Conservation (phyloP, 2,797 vertebrate species). For the Oceanodroma leucorhoa region DNA sequence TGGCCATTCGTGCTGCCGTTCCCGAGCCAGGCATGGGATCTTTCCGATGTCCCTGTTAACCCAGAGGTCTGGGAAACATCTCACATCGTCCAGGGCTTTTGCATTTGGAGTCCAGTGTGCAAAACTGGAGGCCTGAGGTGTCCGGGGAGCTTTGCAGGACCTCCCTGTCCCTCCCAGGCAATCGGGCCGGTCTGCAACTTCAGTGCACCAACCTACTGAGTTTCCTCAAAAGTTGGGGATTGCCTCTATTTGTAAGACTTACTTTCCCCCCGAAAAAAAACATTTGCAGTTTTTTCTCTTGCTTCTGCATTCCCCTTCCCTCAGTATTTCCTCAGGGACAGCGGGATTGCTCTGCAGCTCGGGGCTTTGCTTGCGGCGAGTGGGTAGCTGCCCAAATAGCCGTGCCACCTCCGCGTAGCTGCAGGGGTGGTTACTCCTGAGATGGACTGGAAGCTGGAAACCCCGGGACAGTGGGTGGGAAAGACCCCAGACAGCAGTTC, state of each 20-base stretch:
- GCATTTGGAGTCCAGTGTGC: not conserved
- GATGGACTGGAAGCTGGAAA: not conserved
- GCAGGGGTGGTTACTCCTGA: not conserved
- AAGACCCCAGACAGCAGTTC: not conserved
- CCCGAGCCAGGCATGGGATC: not conserved
- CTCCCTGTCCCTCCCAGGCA: not conserved
- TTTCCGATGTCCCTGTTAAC: not conserved
- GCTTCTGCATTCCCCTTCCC: not conserved
- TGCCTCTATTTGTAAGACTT: too few relatives aligned
- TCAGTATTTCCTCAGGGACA: not conserved
- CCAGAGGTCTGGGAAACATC: not conserved
- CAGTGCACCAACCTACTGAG: not conserved
- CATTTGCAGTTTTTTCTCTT: not conserved
- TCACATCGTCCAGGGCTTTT: fast-evolving
- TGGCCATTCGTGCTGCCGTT: fast-evolving
- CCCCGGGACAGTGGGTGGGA: not conserved
- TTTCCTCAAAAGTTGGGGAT: not conserved
- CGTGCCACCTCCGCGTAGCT: fast-evolving
- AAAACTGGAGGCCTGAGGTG: not conserved
- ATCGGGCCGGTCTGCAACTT: fast-evolving
- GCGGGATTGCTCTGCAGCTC: not conserved
- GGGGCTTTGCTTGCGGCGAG: not conserved
- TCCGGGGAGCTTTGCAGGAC: not conserved
- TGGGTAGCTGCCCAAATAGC: not conserved
- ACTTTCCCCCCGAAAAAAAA: fast-evolving